Evolutionary conservation across 2,888 invertebrate species (phyloP).

Genomic region (Chymomyza amoena): DNA sequence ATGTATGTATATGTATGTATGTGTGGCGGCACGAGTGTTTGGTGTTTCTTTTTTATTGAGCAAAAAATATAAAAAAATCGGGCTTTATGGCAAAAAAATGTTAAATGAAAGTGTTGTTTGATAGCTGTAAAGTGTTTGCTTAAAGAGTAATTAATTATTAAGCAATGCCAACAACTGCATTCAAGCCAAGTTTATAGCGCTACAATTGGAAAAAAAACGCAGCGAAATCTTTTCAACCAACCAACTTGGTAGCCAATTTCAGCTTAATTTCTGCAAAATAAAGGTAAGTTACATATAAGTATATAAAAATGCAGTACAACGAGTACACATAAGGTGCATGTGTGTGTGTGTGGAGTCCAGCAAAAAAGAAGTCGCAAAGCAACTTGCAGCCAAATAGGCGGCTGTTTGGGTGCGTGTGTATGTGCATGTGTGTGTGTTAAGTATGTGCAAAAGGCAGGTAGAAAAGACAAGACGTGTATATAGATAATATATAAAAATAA

Average conservation of each 20-base stretch:
- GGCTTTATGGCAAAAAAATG: slow-evolving; percentile 48
- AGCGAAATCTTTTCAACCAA: neutral
- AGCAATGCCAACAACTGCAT: slow-evolving; percentile 26
- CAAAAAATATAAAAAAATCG: slow-evolving; percentile 25
- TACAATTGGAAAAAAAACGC: slow-evolving; percentile 20
- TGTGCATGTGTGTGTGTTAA: slow-evolving; percentile 15
- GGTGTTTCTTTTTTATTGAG: slow-evolving; percentile 59
- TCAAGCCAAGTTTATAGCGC: neutral
- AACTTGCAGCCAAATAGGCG: slow-evolving; percentile 48
- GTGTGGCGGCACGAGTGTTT: neutral
- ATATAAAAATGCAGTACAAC: slow-evolving; percentile 1
- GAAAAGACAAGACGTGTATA: slow-evolving; percentile 34
- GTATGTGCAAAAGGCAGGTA: slow-evolving; percentile 52
- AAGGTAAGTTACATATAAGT: slow-evolving; percentile 50
- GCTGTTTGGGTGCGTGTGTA: slow-evolving; percentile 25
- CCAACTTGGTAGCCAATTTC: slow-evolving; percentile 34
- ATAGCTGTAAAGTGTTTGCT: slow-evolving; percentile 30
- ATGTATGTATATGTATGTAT: slow-evolving; percentile 19
- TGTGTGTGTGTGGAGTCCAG: slow-evolving; percentile 27
- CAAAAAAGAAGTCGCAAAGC: slow-evolving; percentile 14
- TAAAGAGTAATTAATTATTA: slow-evolving; percentile 46
- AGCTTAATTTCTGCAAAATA: slow-evolving; percentile 44
- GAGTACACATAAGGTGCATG: slow-evolving; percentile 12
- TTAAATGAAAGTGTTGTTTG: slow-evolving; percentile 63
- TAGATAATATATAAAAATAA: slow-evolving; percentile 33